Base-by-base conservation (phyloP, 1,140 invertebrate species). In the Drosophila saltans region DNA sequence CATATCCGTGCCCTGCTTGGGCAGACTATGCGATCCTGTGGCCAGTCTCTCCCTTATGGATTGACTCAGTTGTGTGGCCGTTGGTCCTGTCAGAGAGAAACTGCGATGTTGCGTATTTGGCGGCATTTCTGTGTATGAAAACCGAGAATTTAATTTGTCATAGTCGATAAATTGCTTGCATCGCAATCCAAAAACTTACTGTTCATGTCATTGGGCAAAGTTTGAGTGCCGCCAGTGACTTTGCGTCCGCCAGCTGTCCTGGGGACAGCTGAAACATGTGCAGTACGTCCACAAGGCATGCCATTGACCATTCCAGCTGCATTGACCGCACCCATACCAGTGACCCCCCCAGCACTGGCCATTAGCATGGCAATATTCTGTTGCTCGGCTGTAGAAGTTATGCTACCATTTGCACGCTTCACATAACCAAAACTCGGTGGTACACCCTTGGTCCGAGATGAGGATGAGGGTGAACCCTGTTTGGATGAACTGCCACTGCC, bases 201-300 rank as follows among this genome's bases (percentile, higher is more conserved):
- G 88, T 94, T 94, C 36, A 97, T 93, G 78, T 97, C 97, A 69
- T 96, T 96, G 4, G 96, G 97, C 81, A 95, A 95, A 0, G 97
- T 98, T 92, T 98, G 97, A 0, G 97, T 98, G 5, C 97, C 97
- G 11, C 97, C 97, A 6, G 97, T 97, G 1, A 97, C 95, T 93
- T 97, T 97, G 5, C 97, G 96, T 93, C 97, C 97, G 16, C 95
- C 94, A 92, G 76, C 79, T 1, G 96, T 96, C 80, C 96, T 93
- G 6, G 96, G 96, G 21, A 97, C 96, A 1, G 96, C 96, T 45
- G 96, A 96, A 6, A 97, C 96, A 93, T 97, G 96, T 60, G 96
- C 96, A 1, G 96, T 97, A 83, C 96, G 93, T 24, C 94, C 94
- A 39, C 84, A 80, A 55, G 86, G 76, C 39, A 83, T 45, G 1